Evolutionary conservation across 2,888 invertebrate species (phyloP).

Genomic region (Tachystola acroxantha): DNA sequence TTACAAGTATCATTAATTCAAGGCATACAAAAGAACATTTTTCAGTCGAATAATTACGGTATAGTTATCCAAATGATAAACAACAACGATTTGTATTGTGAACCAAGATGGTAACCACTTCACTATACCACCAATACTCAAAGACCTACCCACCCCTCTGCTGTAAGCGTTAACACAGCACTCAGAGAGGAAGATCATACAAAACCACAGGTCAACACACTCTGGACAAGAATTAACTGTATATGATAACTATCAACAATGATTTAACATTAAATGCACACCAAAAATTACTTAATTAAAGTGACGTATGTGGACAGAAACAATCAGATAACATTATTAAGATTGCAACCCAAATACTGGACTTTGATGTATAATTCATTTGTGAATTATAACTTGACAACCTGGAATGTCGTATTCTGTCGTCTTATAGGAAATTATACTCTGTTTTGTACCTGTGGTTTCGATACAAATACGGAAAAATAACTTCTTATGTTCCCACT

Average conservation of each 20-base stretch:
- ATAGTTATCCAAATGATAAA: constrained; percentile 36
- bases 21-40: constrained; percentile 5
- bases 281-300: constrained; percentile 51
- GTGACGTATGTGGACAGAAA: constrained; percentile 28
- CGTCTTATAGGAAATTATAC: no score
- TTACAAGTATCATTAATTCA: constrained; percentile 2
- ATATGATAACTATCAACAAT: constrained; percentile 28
- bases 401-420: no score
- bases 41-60: constrained; percentile 26
- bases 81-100: constrained; percentile 37
- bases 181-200: background rate
- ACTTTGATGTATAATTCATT: constrained; percentile 68
- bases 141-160: background rate
- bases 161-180: background rate
- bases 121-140: background rate
- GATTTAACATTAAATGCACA: constrained; percentile 17
- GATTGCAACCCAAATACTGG: constrained; percentile 57
- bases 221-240: background rate
- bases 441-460: no score
- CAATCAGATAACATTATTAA: constrained; percentile 61
- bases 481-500: no score
- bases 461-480: no score
- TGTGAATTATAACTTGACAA: constrained; percentile 12
- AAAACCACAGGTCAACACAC: background rate
- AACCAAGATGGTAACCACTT: constrained; percentile 11